A percentile compares a stretch with the other conserved stretches of the same genome.
Evolutionary conservation across 2,113 vertebrate species (phyloP).

Genomic region (Artemisiospiza belli): DNA sequence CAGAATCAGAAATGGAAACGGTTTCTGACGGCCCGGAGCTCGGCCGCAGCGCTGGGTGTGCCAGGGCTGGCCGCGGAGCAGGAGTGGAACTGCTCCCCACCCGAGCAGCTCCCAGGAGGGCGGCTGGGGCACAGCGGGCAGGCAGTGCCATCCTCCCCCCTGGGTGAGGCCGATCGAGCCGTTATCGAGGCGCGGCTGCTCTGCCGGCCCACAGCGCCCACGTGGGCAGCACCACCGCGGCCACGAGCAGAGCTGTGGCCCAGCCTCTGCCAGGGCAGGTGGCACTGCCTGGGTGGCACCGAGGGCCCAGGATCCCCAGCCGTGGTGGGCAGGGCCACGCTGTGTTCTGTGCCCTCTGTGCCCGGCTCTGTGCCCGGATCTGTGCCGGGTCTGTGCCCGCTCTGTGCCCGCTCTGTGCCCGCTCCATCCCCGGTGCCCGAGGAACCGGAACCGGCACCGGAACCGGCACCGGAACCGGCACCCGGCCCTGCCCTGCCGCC

Average conservation of each 20-base stretch:
- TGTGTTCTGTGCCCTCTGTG: fast-evolving
- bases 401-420: no score
- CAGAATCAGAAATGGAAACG: fast-evolving
- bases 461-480: background rate
- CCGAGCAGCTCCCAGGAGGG: background rate
- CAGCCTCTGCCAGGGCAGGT: no score
- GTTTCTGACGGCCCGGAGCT: background rate
- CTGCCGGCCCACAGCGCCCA: background rate
- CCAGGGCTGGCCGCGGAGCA: background rate
- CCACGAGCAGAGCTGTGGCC: background rate
- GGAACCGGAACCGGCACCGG: background rate
- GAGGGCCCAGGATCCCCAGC: no score
- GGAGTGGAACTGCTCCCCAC: fast-evolving
- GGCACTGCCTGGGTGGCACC: background rate
- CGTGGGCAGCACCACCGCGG: background rate
- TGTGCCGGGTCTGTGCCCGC: no score
- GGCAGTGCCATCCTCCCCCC: no score
- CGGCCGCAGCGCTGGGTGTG: fast-evolving
- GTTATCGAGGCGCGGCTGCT: background rate
- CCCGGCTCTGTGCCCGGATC: no score
- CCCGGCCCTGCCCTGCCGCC: background rate
- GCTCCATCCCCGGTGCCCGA: no score
- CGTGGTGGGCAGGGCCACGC: fast-evolving
- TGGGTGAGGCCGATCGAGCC: background rate
- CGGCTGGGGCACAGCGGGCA: fast-evolving